Evolutionary conservation across 2,113 vertebrate species (phyloP).

Genomic region (Ancistrus triradiatus): DNA sequence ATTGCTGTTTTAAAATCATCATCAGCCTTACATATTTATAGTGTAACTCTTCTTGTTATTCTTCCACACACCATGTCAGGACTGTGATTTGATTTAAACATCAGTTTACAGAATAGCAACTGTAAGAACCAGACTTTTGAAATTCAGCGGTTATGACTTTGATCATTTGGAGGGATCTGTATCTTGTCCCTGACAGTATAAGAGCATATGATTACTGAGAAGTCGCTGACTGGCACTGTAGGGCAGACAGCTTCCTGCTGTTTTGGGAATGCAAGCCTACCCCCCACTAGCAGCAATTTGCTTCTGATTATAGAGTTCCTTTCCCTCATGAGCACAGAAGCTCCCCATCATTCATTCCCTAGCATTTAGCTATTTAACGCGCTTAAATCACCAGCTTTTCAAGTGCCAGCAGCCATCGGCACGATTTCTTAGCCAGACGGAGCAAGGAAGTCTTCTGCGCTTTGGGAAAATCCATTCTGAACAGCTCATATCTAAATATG

Average conservation of each 20-base stretch:
- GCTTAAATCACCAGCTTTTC: conserved; percentile 15
- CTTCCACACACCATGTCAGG: too few relatives aligned
- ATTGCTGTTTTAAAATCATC: too few relatives aligned
- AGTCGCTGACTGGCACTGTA: conserved; percentile 45
- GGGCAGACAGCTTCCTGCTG: conserved; percentile 55
- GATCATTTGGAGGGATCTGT: background rate
- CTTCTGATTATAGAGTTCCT: conserved; percentile 52
- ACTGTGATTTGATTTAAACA: too few relatives aligned
- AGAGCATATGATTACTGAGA: background rate
- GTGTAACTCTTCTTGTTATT: too few relatives aligned
- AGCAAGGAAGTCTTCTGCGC: too few relatives aligned
- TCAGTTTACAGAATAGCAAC: too few relatives aligned
- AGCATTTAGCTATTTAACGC: conserved; percentile 12
- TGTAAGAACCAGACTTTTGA: too few relatives aligned
- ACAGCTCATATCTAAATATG: background rate
- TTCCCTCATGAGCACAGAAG: conserved; percentile 6
- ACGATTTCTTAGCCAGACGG: background rate
- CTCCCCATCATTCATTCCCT: conserved; percentile 17
- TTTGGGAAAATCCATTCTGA: too few relatives aligned
- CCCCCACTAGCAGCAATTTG: conserved; percentile 52
- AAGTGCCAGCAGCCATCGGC: background rate
- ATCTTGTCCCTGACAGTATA: background rate
- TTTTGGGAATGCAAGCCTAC: conserved; percentile 49
- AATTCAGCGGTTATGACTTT: too few relatives aligned
- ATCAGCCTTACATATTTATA: too few relatives aligned